A percentile compares a stretch with the other conserved stretches of the same genome.
phyloP scores from a whole-genome alignment of 2,113 vertebrate species.

The Picathartes gymnocephalus region DNA sequence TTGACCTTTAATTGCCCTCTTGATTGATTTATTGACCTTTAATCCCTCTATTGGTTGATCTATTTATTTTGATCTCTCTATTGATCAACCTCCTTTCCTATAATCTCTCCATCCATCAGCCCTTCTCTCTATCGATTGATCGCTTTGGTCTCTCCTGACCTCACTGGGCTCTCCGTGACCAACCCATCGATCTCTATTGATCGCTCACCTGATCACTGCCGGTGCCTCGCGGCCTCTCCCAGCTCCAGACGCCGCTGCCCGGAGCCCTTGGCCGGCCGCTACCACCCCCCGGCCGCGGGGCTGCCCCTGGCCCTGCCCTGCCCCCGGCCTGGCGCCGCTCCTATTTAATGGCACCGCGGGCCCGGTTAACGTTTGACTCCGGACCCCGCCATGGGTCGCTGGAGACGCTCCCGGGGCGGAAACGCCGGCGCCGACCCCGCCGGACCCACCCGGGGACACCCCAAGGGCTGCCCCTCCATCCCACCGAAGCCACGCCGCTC shows the following conservation, averaged over 20 bases:
- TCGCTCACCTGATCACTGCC: not conserved
- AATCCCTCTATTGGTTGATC: not conserved
- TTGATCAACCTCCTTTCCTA: not conserved
- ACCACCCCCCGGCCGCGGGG: not conserved
- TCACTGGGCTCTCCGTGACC: rapidly evolving
- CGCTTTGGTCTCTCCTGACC: not conserved
- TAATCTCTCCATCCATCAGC: not conserved
- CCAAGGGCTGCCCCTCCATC: rapidly evolving
- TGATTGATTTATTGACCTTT: not conserved
- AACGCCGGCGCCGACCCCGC: rapidly evolving
- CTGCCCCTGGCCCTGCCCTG: not conserved
- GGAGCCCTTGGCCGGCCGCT: not conserved
- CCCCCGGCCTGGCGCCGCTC: not conserved
- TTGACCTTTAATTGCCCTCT: not conserved
- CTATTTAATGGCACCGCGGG: not conserved
- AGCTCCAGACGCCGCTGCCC: rapidly evolving
- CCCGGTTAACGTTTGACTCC: slow-evolving; percentile 21
- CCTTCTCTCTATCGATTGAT: rapidly evolving
- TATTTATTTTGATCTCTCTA: not conserved
- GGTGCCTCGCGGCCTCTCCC: not conserved
- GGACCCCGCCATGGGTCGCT: not conserved
- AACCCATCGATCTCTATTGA: rapidly evolving
- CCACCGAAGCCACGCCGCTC: not conserved
- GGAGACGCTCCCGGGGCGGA: not conserved
- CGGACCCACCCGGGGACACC: rapidly evolving